phyloP scores from a whole-genome alignment of 2,888 invertebrate species.

The Amphipyra tragopoginis region DNA sequence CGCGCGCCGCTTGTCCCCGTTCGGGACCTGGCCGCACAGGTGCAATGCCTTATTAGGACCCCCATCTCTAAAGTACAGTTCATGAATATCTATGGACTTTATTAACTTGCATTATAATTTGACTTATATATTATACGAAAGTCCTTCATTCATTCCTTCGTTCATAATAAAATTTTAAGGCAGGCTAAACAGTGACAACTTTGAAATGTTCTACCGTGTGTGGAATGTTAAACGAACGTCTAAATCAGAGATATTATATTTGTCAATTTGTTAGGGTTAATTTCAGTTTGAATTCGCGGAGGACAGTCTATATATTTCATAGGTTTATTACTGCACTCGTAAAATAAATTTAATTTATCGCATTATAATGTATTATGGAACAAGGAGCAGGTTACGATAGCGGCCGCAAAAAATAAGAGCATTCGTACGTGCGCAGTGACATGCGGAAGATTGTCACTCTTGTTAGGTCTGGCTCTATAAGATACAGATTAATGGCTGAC shows the following conservation, averaged over 20 bases:
- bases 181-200: neutral
- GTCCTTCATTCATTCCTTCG: neutral
- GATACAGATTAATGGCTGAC: constrained; percentile 22
- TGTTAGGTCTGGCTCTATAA: constrained; percentile 9
- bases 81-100: constrained; percentile 38
- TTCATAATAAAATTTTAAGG: constrained; percentile 9
- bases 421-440: constrained; percentile 15
- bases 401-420: constrained; percentile 1
- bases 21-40: constrained; percentile 53
- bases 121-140: constrained; percentile 9
- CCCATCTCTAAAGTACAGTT: constrained; percentile 45
- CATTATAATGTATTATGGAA: no score
- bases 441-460: constrained; percentile 29
- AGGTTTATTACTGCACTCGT: no score
- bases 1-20: constrained; percentile 52
- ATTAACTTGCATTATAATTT: constrained; percentile 44
- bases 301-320: no score
- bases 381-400: neutral
- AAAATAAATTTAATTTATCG: no score
- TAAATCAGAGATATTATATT: constrained; percentile 7
- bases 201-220: neutral
- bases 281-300: neutral
- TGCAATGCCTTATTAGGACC: constrained; percentile 53
- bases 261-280: neutral
- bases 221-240: neutral